Evolutionary conservation across 2,797 vertebrate species (phyloP), one percentile per base, ranked within the genome.

Genomic region (Hypotaenidia okinawae): DNA sequence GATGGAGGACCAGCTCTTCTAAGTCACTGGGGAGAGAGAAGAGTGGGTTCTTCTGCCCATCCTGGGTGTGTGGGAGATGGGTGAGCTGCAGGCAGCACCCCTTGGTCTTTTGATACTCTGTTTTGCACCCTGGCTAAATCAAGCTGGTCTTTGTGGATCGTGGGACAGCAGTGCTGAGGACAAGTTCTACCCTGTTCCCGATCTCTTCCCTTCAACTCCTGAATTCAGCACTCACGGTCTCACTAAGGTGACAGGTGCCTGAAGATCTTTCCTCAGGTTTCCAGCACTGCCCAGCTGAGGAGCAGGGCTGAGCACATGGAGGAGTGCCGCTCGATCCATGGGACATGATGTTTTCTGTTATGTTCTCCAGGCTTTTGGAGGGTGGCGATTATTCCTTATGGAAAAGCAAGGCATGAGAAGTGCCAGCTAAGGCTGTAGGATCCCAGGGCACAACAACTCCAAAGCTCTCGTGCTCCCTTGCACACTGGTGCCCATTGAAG

Each of bases 161-260:
- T 0, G 5, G 24, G 39, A 19, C 3, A 1, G 18, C 9, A 19
- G 28, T 85, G 35, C 85, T 61, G 59, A 91, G n/a, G 49, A n/a
- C 21, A 35, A 75, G 58, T 24, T 68, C 24, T 89, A 1, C 10
- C 25, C 15, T 28, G 6, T 52, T 81, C n/a, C 17, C 32, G 22
- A 11, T 39, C 28, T 70, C 27, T 69, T 88, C 30, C 28, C 8
- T 77, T 67, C 51, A 79, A 3, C 4, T 18, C 13, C 45, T 58
- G 41, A 33, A 51, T 62, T 23, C 43, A 69, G 39, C 67, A 72
- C 24, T 18, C 17, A 23, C 10, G 28, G 77, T n/a, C 19, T 88
- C 21, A n/a, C 43, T 1, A 2, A 35, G 30, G 21, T 0, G 0
- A 58, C 43, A 43, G 32, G 27, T 37, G 57, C 24, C 37, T 16